Conservation (phyloP, 1,140 invertebrate genomes). For the Drosophila funebris region DNA sequence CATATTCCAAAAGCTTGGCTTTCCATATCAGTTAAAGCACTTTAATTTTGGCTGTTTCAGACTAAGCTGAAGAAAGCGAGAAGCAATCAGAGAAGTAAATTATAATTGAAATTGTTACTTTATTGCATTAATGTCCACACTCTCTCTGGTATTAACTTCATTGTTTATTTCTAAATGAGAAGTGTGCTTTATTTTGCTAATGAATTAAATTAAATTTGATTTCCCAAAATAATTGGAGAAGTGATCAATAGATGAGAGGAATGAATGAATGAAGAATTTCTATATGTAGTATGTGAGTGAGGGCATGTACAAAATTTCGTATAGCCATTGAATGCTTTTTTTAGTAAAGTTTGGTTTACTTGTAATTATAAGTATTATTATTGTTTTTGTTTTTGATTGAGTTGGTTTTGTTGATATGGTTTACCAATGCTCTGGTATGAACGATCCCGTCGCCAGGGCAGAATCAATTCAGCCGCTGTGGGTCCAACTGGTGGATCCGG, state of each 20-base stretch:
- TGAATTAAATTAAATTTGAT: not conserved
- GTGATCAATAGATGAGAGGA: too few species aligned
- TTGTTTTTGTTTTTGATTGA: slow-evolving; percentile 40
- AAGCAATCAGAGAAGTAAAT: too few species aligned
- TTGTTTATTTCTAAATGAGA: too few species aligned
- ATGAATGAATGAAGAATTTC: slow-evolving; percentile 1
- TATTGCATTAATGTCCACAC: too few species aligned
- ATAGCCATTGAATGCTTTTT: slow-evolving; percentile 26
- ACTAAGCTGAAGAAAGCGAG: too few species aligned
- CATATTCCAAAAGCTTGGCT: too few species aligned
- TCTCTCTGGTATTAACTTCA: too few species aligned
- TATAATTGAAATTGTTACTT: too few species aligned
- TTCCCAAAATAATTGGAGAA: too few species aligned
- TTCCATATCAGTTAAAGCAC: too few species aligned
- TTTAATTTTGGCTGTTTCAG: too few species aligned
- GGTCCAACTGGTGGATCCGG: slow-evolving; percentile 85
- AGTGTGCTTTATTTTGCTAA: too few species aligned
- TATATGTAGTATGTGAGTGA: slow-evolving; percentile 19
- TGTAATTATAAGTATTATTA: slow-evolving; percentile 31
- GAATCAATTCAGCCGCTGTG: slow-evolving; percentile 89
- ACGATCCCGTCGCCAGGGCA: slow-evolving; percentile 90
- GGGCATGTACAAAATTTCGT: slow-evolving; percentile 29
- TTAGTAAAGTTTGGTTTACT: slow-evolving; percentile 8
- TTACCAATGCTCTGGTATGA: slow-evolving; percentile 84
- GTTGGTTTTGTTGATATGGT: slow-evolving; percentile 43